Evolutionary conservation across 2,797 vertebrate genomes (phyloP), one percentile per base, ranked within the genome.

Genomic region (Triplophysa yarkandensis): DNA sequence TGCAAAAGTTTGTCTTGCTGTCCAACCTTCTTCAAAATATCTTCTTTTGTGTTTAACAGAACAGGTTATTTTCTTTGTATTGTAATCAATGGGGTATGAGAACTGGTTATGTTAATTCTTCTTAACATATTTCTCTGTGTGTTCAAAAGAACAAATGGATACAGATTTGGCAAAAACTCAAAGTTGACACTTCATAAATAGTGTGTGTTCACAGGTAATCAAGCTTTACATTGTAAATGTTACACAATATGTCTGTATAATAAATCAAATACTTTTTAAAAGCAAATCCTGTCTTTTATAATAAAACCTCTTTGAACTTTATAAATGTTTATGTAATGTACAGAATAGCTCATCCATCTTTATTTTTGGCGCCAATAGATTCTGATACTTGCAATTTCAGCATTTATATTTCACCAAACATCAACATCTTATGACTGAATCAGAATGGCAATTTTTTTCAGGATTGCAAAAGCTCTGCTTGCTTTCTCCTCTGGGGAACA

Each of bases 361-460:
- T 60, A 13, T 8, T 6, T 27, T 27, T 0, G 23, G 1, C 23
- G 71, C 67, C 36, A 66, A 46, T 60, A 46, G 36, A 23, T 55
- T 30, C 61, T 11, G 19, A 46, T 30, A 34, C 41, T 55, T 71
- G 44, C 64, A 67, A 75, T 36, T 41, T 44, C 16, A 9, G 43
- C 54, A 68, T 63, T 55, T 46, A 60, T 68, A 27, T 62, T 60
- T 74, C 62, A 68, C 61, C 41, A 6, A 27, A 34, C 46, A 54
- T 63, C 58, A 69, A 69, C 21, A n/a, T 43, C 57, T 60, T 66
- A 14, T 61, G 34, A 60, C 7, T 63, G 58, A 67, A 68, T 39
- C 65, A 41, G 27, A 70, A 68, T 55, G 52, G 67, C 63, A 16
- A 14, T 3, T 77, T 71, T 67, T 41, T 50, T 48, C 65, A 41